Base-by-base conservation (phyloP, 2,113 vertebrate species). In the Pollimyrus isidori region DNA sequence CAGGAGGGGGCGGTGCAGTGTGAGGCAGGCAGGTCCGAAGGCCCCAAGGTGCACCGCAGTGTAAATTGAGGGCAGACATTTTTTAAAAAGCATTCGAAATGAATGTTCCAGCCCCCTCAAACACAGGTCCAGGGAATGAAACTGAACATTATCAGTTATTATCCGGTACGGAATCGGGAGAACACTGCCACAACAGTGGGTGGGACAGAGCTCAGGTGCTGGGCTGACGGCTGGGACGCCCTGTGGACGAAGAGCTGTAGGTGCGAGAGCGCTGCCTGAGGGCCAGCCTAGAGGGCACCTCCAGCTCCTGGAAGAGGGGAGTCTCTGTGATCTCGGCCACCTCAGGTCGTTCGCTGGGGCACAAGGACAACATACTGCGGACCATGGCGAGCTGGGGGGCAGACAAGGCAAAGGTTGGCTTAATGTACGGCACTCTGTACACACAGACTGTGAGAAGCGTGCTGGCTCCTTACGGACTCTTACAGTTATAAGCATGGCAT, bases 251-350 rank as follows among this genome's bases (percentile, higher is more conserved):
- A 15, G 97, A 95, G 90, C 98, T 99, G 95, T 98, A 94, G 69
- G 98, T 99, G 92, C 98, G 97, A 58, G 98, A 97, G 87, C 98
- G 96, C 94, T 98, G 98, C 90, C 98, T 94, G 84, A 98, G 90
- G 56, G 96, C 94, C 26, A 95, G 93, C 87, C 96, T 97, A 89
- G 95, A 96, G 0, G 97, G 97, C 73, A 98, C 91, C 92, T 99
- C 98, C 92, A 99, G 93, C 90, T 97, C 97, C 92, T 97, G 97
- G 95, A 99, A 98, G 15, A 99, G 93, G 15, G 97, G 93, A 0
- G 95, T 97, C 92, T 98, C 97, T 1, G 97, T 98, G 94, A 99
- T 97, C 69, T 97, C 96, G 0, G 93, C 96, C 2, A 97, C 97
- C 93, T 99, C 98, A 0, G 98, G 98, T 21, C 98, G 96, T 88